phyloP scores from a whole-genome alignment of 2,113 vertebrate species.

The Monarcha castaneiventris region DNA sequence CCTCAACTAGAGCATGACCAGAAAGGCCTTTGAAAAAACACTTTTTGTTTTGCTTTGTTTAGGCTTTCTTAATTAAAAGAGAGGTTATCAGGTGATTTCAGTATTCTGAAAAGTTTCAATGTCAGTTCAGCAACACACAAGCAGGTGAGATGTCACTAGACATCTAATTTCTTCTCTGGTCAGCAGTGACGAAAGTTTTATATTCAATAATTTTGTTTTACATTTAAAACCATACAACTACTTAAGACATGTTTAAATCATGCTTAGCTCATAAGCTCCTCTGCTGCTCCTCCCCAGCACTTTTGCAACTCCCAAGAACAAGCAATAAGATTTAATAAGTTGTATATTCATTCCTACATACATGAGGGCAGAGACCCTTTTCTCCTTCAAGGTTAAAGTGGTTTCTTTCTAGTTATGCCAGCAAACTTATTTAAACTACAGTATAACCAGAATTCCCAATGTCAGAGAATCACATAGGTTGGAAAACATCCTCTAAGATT shows the following conservation, averaged over 20 bases:
- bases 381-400: neutral
- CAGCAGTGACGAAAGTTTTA: neutral
- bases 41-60: neutral
- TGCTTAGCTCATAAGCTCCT: neutral
- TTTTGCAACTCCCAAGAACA: neutral
- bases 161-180: neutral
- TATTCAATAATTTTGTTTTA: neutral
- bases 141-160: neutral
- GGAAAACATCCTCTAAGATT: neutral
- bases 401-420: neutral
- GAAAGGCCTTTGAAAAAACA: neutral
- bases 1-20: neutral
- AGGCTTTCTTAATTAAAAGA: neutral
- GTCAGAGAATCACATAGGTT: neutral
- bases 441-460: neutral
- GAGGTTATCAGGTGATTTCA: neutral
- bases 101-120: neutral
- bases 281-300: neutral
- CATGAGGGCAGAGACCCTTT: neutral
- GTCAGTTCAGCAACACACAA: neutral
- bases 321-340: neutral
- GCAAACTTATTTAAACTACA: neutral
- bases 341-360: neutral
- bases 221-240: neutral
- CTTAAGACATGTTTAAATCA: neutral